These are phyloP conservation scores for Thelaira solivaga DNA, from an alignment of 2,888 invertebrate genomes.

Conservation along the genomic window DNA sequence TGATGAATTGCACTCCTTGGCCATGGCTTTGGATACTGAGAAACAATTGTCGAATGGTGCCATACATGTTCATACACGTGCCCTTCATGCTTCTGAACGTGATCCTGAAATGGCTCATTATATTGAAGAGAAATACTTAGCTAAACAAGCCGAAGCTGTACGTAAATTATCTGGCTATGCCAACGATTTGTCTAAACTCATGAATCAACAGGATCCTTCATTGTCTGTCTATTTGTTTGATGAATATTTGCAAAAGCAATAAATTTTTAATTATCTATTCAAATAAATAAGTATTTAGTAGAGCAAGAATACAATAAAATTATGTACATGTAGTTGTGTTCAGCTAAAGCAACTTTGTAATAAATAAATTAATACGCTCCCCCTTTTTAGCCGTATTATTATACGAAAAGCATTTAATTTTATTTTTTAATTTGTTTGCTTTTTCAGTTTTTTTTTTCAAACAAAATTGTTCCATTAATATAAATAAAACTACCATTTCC, in stretches of 20 bases:
- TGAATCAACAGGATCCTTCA: constrained; percentile 80
- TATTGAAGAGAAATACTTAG: constrained; percentile 86
- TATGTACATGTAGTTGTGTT: background rate
- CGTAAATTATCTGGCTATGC: constrained; percentile 85
- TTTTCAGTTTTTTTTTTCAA: constrained; percentile 10
- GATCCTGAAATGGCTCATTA: constrained; percentile 87
- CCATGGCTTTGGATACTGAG: constrained; percentile 85
- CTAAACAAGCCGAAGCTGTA: constrained; percentile 82
- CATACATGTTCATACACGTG: constrained; percentile 82
- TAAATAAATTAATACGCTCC: constrained; percentile 6
- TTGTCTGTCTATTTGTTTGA: constrained; percentile 86
- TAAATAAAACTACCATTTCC: too few species aligned
- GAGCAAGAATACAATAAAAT: background rate
- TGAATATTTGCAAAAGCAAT: constrained; percentile 79
- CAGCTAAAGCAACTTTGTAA: background rate
- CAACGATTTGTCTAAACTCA: constrained; percentile 83
- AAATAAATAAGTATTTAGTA: constrained; percentile 28
- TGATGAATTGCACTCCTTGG: constrained; percentile 84
- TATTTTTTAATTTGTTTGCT: background rate
- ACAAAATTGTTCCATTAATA: constrained; percentile 41
- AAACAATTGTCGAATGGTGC: constrained; percentile 84
- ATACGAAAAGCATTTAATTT: constrained; percentile 31
- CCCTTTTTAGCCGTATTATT: constrained; percentile 22
- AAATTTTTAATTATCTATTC: constrained; percentile 59
- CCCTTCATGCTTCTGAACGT: constrained; percentile 79